Evolutionary conservation across 2,888 invertebrate species (phyloP), one percentile per base, ranked within the genome.

Genomic region (Octonoba sinensis): DNA sequence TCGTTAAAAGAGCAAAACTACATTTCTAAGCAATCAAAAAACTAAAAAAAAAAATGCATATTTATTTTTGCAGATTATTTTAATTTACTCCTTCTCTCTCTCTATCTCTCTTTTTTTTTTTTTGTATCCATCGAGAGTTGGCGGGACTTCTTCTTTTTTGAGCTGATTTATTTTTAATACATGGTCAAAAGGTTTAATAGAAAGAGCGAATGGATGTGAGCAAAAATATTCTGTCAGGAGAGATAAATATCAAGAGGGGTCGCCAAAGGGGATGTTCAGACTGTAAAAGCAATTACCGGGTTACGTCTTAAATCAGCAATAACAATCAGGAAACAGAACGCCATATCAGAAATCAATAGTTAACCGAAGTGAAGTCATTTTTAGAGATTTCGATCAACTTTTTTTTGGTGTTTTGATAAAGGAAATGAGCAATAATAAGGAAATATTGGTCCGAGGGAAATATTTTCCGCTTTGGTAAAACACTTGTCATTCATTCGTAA

Each of bases 1-100:
- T 67, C 67, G 59, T 67, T 75, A 67, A 75, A 36, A 75, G 67
- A 59, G 67, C 54, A 59, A 66, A 67, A 47, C 75, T 75, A 75
- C 60, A 75, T 75, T 74, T 75, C 67, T 75, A 75, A 75, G 75
- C 75, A 75, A 75, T 75, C 75, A 67, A 67, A 67, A 75, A 75
- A 67, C 74, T 59, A 67, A 15, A 22, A n/a, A 46, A 67, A 66
- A 75, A 75, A 74, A 24, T 54, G 27, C 27, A 60, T 60, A 75
- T 74, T 75, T 69, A 75, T 75, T 75, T 67, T 59, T 22, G 49
- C n/a, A 18, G 36, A 36, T 36, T 36, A 36, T 36, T 36, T 36
- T 6, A 36, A 4, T 36, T 36, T 36, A 11, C n/a, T n/a, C n/a
- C n/a, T n/a, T n/a, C n/a, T n/a, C n/a, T n/a, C n/a, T n/a, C n/a